Evolutionary conservation across 2,888 invertebrate species (phyloP).

Genomic region (Pheosia gnoma): DNA sequence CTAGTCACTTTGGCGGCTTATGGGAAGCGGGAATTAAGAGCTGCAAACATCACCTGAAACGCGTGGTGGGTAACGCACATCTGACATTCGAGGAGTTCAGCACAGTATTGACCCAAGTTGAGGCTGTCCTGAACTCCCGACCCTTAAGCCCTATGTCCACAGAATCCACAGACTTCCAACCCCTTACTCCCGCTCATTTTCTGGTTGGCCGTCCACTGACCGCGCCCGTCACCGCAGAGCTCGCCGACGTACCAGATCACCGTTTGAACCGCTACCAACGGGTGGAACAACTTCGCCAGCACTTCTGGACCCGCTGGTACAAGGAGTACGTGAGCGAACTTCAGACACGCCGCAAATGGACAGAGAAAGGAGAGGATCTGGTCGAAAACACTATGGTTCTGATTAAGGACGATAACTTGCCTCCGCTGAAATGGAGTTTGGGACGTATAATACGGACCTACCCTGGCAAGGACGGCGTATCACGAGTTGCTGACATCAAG

Average conservation of each 20-base stretch:
- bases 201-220: conserved; percentile 17
- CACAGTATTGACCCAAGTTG: conserved; percentile 17
- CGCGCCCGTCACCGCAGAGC: conserved; percentile 5
- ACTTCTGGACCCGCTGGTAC: no score
- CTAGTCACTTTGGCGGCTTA: conserved; percentile 30
- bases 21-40: no score
- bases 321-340: neutral
- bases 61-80: no score
- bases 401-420: neutral
- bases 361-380: neutral
- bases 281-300: conserved; percentile 1
- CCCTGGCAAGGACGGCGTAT: neutral
- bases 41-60: no score
- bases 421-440: neutral
- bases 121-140: conserved; percentile 4
- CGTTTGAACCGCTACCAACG: neutral
- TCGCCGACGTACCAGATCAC: neutral
- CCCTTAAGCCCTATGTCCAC: conserved; percentile 1
- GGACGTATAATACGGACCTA: neutral
- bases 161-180: conserved; percentile 2
- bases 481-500: neutral
- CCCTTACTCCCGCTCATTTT: conserved; percentile 21
- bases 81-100: conserved; percentile 29
- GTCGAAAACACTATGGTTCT: neutral
- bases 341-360: neutral